A percentile compares a stretch with the other conserved stretches of the same genome.
Evolutionary conservation across 2,113 vertebrate species (phyloP).

Genomic region (Aegotheles bennettii): DNA sequence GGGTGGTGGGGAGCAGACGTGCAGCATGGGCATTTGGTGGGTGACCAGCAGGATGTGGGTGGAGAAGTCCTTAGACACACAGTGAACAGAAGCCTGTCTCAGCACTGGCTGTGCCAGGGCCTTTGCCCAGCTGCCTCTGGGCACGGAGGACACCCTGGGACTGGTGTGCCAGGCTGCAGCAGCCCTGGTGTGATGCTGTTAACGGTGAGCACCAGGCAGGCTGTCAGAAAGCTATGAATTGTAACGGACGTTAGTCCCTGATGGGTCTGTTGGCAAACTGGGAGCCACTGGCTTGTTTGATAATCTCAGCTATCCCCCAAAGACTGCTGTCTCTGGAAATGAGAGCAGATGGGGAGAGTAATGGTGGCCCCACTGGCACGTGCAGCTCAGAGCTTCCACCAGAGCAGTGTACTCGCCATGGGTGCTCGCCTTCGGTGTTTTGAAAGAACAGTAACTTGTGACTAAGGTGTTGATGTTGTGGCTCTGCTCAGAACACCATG

Average conservation of each 20-base stretch:
- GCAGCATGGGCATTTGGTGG: not conserved
- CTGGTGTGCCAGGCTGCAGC: not conserved
- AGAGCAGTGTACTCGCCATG: accelerated
- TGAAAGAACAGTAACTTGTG: not conserved
- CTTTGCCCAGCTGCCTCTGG: not conserved
- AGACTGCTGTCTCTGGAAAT: not conserved
- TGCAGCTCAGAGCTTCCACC: not conserved
- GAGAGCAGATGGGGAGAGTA: not conserved
- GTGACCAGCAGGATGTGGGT: not conserved
- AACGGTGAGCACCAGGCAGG: not conserved
- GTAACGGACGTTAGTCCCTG: accelerated
- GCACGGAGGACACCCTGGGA: not conserved
- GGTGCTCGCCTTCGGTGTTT: accelerated
- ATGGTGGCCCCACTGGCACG: accelerated
- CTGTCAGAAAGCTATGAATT: accelerated
- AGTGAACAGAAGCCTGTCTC: not conserved
- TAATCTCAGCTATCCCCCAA: not conserved
- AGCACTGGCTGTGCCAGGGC: not conserved
- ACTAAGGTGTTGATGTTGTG: not conserved
- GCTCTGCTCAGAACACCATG: not conserved
- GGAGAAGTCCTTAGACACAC: not conserved
- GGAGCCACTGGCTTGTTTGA: not conserved
- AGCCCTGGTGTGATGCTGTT: not conserved
- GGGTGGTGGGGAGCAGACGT: not conserved
- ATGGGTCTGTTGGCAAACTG: not conserved